phyloP scores from a whole-genome alignment of 2,888 invertebrate genomes.

The Acholoe squamosa region DNA sequence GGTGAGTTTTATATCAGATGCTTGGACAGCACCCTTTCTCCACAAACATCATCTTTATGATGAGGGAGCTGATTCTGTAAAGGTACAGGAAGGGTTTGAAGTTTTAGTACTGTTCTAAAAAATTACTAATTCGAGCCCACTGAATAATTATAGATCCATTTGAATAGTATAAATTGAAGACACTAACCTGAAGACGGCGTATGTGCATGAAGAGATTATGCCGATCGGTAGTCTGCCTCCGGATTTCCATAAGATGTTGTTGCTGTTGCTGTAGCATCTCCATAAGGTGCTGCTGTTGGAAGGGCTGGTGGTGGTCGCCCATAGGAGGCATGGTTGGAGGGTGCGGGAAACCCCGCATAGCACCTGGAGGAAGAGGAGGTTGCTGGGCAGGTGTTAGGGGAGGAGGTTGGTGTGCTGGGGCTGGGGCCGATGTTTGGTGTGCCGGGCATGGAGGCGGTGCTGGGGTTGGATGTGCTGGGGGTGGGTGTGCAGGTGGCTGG shows the following conservation, averaged over 20 bases:
- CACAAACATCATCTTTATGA: too few species aligned
- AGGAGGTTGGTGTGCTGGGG: not conserved
- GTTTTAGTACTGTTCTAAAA: too few species aligned
- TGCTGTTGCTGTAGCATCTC: conserved; percentile 38
- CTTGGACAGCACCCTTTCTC: too few species aligned
- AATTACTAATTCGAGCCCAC: too few species aligned
- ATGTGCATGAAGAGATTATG: conserved; percentile 25
- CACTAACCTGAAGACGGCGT: conserved; percentile 24
- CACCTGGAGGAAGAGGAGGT: not conserved
- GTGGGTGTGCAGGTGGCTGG: not conserved
- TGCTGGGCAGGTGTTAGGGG: not conserved
- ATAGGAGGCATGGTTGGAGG: not conserved
- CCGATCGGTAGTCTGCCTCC: conserved; percentile 11
- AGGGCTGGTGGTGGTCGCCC: not conserved
- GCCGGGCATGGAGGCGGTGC: conserved; percentile 6
- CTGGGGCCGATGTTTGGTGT: not conserved
- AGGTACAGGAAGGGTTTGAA: too few species aligned
- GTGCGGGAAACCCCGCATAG: not conserved
- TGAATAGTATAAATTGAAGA: too few species aligned
- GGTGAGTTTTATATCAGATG: too few species aligned
- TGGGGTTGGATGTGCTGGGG: conserved; percentile 16
- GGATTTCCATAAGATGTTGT: conserved; percentile 30
- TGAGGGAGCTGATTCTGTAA: too few species aligned
- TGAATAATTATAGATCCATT: too few species aligned
- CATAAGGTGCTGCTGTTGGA: not conserved